Evolutionary conservation across 2,888 invertebrate genomes (phyloP), one percentile per base, ranked within the genome.

Genomic region (Drosophila pseudotalamancana): DNA sequence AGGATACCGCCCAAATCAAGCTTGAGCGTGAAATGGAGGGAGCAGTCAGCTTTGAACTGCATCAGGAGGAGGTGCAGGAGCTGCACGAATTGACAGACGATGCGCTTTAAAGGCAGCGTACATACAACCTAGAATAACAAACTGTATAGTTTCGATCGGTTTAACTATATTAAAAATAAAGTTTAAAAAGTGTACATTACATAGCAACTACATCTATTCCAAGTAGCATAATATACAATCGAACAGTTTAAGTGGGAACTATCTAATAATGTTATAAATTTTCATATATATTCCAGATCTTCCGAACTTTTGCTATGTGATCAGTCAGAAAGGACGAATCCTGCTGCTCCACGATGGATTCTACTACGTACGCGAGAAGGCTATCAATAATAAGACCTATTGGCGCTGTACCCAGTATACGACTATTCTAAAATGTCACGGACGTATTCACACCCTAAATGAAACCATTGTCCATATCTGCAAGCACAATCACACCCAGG

Each of bases 331-430:
- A 56, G 91, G 91, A 37, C 89, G 89, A 45, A 80, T 73, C 6
- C 83, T 90, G 64, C 63, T 92, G 14, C 64, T 80, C 6, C 70
- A 85, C 39, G 83, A 89, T 1, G 90, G 90, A 18, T 90, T 69
- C 70, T 89, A 87, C 60, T 92, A 90, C 59, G 90, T 91, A 1
- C 86, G 87, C 9, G 91, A 92, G 51, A 91, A 91, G 70, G 31
- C 69, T 14, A 84, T 90, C 12, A 87, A 89, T 0, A 70, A 77
- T 19, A 91, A 91, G 68, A 87, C 88, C 6, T 92, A 92, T 67
- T 92, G 91, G 91, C 88, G 91, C 25, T 92, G 91, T 67, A 90
- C 89, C 1, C 88, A 90, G 55, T 91, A 91, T 46, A 91, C 91
- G 6, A 91, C 91, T 3, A 55, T 71, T 0, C 49, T 73, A 8